Evolutionary conservation across 2,888 invertebrate genomes (phyloP), one percentile per base, ranked within the genome.

Genomic region (Suillia variegata): DNA sequence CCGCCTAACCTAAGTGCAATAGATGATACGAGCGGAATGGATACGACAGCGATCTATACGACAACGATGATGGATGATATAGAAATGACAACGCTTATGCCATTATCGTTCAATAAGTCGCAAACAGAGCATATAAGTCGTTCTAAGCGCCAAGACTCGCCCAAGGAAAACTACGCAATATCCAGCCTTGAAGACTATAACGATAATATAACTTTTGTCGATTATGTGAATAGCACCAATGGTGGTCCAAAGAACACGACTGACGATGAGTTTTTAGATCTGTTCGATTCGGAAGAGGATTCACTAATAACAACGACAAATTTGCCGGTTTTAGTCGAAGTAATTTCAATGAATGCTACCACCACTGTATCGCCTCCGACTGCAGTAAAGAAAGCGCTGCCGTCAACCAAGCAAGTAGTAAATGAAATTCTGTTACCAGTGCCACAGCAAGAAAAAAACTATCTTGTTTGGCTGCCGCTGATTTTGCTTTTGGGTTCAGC

Each of bases 381-480:
- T 58, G 56, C 13, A 60, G 17, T 13, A 24, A 24, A 22, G 10
- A n/a, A 13, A 2, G 2, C 22, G 2, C 5, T 17, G 17, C 61
- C 33, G 53, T 58, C 34, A 5, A 63, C 62, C 17, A 68, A 64
- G 1, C 56, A 67, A 15, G 59, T 75, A 2, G 59, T 50, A 0
- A 69, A 70, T 54, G 76, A 80, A 1, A 63, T 81, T 20, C 62
- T 81, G 31, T 57, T 82, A 47, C 69, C 74, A 2, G 73, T 82
- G 49, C 81, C 82, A 8, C 72, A 81, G 21, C 78, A 83, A 63
- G 74, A 85, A 80, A 75, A 66, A n/a, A 85, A 85, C 64, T 79
- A 84, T 1, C 80, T 85, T 51, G 83, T 85, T 0, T 92, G 92
- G 92, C 77, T 92, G 2, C 92, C 92, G 0, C 85, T 88, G 18